These are phyloP conservation scores for Lepidostoma basale DNA, from an alignment of 1,140 invertebrate genomes.

Conservation along the genomic window DNA sequence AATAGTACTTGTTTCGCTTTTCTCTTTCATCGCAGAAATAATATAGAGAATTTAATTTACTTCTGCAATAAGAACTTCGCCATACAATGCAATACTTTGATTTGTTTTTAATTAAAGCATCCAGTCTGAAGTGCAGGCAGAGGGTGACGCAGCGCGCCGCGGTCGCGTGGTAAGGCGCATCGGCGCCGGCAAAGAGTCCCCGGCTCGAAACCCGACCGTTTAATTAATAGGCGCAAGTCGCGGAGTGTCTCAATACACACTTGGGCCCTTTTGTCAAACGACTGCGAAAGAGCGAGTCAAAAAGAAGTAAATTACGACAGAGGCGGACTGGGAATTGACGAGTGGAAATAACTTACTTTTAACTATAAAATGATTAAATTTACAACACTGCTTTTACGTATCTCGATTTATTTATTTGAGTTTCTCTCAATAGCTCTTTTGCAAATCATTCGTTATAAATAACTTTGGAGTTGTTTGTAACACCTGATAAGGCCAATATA, in stretches of 20 bases:
- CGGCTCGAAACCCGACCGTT: not conserved
- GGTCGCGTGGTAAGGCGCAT: not conserved
- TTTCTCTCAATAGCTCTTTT: not conserved
- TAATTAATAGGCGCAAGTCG: constrained; percentile 22
- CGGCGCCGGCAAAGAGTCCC: constrained; percentile 1
- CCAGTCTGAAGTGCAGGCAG: constrained; percentile 4
- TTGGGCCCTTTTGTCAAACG: constrained; percentile 24
- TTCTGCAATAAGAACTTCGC: too few species aligned
- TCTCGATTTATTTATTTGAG: not conserved
- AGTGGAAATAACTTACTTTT: not conserved
- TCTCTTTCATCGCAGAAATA: too few species aligned
- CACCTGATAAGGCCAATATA: too few species aligned
- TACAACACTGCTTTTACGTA: too few species aligned
- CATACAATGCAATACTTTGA: constrained; percentile 29
- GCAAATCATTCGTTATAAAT: not conserved
- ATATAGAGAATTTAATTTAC: too few species aligned
- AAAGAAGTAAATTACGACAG: constrained; percentile 10
- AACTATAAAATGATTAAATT: not conserved
- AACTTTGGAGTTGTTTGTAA: too few species aligned
- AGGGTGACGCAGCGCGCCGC: not conserved
- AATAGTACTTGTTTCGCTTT: too few species aligned
- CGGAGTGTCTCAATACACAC: constrained; percentile 14
- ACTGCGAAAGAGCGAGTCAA: not conserved
- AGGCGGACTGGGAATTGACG: not conserved
- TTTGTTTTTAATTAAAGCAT: constrained; percentile 26